phyloP scores from a whole-genome alignment of 2,113 vertebrate species.

The Setophaga kirtlandii region DNA sequence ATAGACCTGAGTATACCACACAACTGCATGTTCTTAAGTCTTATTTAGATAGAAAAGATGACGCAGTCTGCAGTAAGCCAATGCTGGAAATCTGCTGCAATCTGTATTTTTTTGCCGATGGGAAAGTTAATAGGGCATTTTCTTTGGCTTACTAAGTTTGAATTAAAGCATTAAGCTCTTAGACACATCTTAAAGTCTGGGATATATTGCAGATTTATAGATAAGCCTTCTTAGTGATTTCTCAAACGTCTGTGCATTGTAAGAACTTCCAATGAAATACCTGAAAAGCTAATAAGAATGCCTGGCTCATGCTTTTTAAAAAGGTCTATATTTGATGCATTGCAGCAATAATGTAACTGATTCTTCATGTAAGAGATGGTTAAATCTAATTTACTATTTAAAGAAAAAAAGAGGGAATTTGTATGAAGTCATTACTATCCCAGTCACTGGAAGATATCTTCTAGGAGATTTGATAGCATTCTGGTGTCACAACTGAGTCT shows the following conservation, averaged over 20 bases:
- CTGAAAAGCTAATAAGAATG: not conserved
- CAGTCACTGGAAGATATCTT: not conserved
- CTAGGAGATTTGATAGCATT: not conserved
- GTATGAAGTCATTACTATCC: not conserved
- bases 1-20: not conserved
- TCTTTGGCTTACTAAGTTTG: not conserved
- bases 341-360: not conserved
- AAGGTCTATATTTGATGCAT: not conserved
- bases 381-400: not conserved
- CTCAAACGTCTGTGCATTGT: not conserved
- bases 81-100: not conserved
- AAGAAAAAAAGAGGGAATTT: not conserved
- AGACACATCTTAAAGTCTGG: not conserved
- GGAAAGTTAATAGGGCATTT: not conserved
- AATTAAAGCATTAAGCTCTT: slow-evolving; percentile 9
- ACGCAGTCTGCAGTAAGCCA: not conserved
- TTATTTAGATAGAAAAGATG: not conserved
- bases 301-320: not conserved
- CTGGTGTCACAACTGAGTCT: not conserved
- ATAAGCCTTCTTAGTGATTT: not conserved
- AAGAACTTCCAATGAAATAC: not conserved
- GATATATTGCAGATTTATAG: slow-evolving; percentile 1
- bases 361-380: not conserved
- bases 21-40: not conserved
- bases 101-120: not conserved